These are phyloP conservation scores for Salvelinus alpinus DNA, from an alignment of 2,113 vertebrate genomes.

Conservation along the genomic window DNA sequence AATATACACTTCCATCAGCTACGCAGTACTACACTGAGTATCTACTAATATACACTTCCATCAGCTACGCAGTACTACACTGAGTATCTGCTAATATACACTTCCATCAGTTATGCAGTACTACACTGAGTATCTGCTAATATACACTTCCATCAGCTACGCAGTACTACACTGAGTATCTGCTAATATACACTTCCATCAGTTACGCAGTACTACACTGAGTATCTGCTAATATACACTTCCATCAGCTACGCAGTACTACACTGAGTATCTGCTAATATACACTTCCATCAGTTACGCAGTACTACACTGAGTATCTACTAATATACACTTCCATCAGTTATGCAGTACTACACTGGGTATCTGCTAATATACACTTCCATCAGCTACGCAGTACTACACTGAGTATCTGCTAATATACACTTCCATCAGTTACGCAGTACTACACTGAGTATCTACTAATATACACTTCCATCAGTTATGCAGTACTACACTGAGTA, in stretches of 20 bases:
- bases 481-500: no score
- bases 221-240: conserved; percentile 50
- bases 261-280: conserved; percentile 50
- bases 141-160: conserved; percentile 38
- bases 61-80: conserved; percentile 33
- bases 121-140: conserved; percentile 51
- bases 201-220: conserved; percentile 44
- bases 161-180: conserved; percentile 51
- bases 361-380: conserved; percentile 47
- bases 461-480: no score
- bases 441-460: no score
- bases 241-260: conserved; percentile 4
- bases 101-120: background rate
- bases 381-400: conserved; percentile 21
- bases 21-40: conserved; percentile 48
- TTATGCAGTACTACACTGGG: conserved; percentile 45
- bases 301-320: conserved; percentile 51
- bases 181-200: conserved; percentile 44
- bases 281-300: conserved; percentile 41
- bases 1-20: conserved; percentile 38
- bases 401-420: conserved; percentile 50
- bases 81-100: conserved; percentile 38
- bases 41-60: conserved; percentile 46
- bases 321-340: conserved; percentile 42
- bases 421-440: conserved; percentile 47